Base-by-base conservation (phyloP, 1,140 invertebrate species). In the Helicoverpa armigera region DNA sequence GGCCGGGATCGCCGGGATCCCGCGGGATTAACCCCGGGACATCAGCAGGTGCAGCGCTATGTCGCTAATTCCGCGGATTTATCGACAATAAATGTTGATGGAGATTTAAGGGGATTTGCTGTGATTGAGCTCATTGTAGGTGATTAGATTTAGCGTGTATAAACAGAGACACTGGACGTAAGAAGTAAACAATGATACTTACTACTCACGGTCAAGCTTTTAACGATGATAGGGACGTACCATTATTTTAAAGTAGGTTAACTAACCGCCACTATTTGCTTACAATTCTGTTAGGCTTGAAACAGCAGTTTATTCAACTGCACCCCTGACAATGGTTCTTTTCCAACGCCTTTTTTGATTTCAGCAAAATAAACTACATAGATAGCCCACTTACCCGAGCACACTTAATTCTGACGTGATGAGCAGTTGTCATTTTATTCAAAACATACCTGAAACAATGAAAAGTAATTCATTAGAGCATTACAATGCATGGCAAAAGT, bases 11-110 rank as follows among this genome's bases (percentile, higher is more conserved):
- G 35, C 70, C 2, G 70, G 72, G 75, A 77, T 84, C 60, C 56
- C 51, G 65, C 12, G 72, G 73, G 75, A 65, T 77, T 77, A 65
- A 76, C 74, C 74, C 75, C 48, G 48, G 23, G 14, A 23, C 54
- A 56, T 74, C 61, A 61, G 29, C 80, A 85, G 78, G 84, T 84
- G 78, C 69, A 50, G 50, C 73, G 75, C 74, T 56, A 77, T 58
- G 60, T 35, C 56, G 16, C 75, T 77, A 77, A 77, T 77, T 7
- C 23, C 67, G 56, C 81, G 85, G 80, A 80, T 77, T 67, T 77
- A 77, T 13, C 18, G 54, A 9, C 75, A 51, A 67, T 77, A 65
- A 77, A 77, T 53, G 61, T 53, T 67, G 61, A 67, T 67, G 43
- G 61, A 61, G 60, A 77, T 67, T 77, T 31, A 50, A 16, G 67